Evolutionary conservation across 2,113 vertebrate genomes (phyloP), one percentile per base, ranked within the genome.

Genomic region (Chionodraco myersi): DNA sequence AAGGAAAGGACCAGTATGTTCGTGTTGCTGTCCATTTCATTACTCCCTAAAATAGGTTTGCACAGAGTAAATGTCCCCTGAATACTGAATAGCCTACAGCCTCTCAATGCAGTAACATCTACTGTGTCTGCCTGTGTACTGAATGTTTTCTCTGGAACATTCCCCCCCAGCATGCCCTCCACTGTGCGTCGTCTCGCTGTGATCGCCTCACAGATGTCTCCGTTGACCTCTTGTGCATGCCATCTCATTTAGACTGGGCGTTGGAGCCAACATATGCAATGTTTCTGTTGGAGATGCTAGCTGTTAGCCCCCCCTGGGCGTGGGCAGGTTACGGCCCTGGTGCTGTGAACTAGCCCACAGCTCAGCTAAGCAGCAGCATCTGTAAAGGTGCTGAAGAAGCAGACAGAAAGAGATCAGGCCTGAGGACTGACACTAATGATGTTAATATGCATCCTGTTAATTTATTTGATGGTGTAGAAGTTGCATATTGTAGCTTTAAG

Each of bases 81-180:
- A 70, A 52, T 36, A 51, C 68, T 67, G 53, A 83, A 41, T 14
- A 16, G 18, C 13, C 44, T 11, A 52, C 63, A 23, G 49, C 30
- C 52, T 79, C 74, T 61, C n/a, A 49, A 73, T 72, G 76, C 85
- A 90, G 81, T 75, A 56, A 84, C 74, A 62, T 53, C 53, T 76
- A 65, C 49, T 64, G 63, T 12, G 34, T 54, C 44, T 0, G 59
- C 34, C 72, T 65, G 60, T 76, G 77, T 79, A 75, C 82, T 87
- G 81, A 82, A 82, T 56, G 87, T 89, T 71, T 69, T 54, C 56
- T 85, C 72, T 53, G 63, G 63, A 83, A 75, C 86, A 76, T 81
- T 83, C 65, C 77, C 52, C 64, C 76, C 65, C 47, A 67, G 88
- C 86, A 86, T 92, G 90, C 54, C 73, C 72, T 54, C 59, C 61